Conservation (phyloP, 1,140 invertebrate species). For the Sitophilus oryzae region DNA sequence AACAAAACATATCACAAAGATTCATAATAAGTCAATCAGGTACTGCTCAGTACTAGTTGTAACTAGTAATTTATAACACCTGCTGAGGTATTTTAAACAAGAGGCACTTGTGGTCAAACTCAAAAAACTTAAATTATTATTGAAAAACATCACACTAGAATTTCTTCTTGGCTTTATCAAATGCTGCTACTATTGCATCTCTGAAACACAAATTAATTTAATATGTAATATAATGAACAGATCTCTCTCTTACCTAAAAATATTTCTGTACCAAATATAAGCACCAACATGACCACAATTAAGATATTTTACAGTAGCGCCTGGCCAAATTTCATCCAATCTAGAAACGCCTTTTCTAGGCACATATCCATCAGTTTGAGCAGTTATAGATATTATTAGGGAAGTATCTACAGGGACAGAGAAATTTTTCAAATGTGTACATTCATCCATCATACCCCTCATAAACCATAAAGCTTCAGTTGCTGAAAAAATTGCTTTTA, state of each 20-base stretch:
- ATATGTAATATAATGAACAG: neutral
- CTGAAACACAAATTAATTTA: constrained; percentile 43
- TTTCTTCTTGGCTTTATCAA: constrained; percentile 55
- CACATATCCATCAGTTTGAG: constrained; percentile 88
- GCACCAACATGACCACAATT: constrained; percentile 87
- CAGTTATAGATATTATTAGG: constrained; percentile 77
- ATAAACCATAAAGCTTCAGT: constrained; percentile 87
- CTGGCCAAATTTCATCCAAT: constrained; percentile 87
- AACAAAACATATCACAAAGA: no score
- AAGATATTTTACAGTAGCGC: constrained; percentile 78
- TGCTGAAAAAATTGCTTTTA: constrained; percentile 13
- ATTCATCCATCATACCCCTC: constrained; percentile 97
- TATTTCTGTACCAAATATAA: constrained; percentile 55
- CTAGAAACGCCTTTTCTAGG: constrained; percentile 75
- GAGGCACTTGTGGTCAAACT: neutral
- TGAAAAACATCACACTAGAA: no score
- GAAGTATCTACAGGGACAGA: constrained; percentile 77
- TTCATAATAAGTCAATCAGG: no score
- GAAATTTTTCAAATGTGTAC: constrained; percentile 93
- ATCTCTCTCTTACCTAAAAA: constrained; percentile 32
- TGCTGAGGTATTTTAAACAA: neutral
- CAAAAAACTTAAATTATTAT: neutral
- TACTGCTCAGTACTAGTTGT: no score
- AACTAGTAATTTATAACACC: no score
- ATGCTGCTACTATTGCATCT: constrained; percentile 58